These are phyloP conservation scores for Holocentrus rufus DNA, from an alignment of 2,797 vertebrate genomes.

Conservation along the genomic window DNA sequence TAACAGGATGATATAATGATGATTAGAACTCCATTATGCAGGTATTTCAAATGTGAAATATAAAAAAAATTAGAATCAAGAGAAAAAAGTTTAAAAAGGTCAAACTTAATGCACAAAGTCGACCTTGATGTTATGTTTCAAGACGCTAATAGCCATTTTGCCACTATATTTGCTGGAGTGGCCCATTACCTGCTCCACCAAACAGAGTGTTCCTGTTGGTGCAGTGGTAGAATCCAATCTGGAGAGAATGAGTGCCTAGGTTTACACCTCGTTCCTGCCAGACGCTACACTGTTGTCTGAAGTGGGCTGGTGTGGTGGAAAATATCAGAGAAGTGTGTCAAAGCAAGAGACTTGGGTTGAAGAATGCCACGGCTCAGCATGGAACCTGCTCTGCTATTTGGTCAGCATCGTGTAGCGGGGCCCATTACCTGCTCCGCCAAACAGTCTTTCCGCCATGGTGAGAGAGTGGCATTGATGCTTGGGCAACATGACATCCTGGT, in stretches of 20 bases:
- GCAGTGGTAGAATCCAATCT: background rate
- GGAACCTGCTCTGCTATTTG: no score
- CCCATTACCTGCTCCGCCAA: no score
- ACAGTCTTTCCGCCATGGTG: no score
- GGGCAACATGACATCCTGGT: no score
- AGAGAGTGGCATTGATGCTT: no score
- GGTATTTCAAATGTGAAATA: no score
- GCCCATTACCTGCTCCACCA: background rate
- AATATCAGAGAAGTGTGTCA: background rate
- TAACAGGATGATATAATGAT: no score
- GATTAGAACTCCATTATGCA: no score
- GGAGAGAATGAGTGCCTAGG: background rate
- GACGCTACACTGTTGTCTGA: background rate
- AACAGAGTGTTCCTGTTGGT: background rate
- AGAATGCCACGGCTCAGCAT: no score
- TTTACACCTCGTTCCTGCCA: background rate
- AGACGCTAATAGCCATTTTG: constrained; percentile 11
- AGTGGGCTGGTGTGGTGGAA: background rate
- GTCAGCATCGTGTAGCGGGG: no score
- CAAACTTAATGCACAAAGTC: constrained; percentile 1
- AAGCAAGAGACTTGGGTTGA: no score
- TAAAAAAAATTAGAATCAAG: no score
- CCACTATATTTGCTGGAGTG: background rate
- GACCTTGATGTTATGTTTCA: background rate
- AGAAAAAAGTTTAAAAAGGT: constrained; percentile 23